Evolutionary conservation across 2,888 invertebrate species (phyloP), one percentile per base, ranked within the genome.

Genomic region (Parnassius smintheus): DNA sequence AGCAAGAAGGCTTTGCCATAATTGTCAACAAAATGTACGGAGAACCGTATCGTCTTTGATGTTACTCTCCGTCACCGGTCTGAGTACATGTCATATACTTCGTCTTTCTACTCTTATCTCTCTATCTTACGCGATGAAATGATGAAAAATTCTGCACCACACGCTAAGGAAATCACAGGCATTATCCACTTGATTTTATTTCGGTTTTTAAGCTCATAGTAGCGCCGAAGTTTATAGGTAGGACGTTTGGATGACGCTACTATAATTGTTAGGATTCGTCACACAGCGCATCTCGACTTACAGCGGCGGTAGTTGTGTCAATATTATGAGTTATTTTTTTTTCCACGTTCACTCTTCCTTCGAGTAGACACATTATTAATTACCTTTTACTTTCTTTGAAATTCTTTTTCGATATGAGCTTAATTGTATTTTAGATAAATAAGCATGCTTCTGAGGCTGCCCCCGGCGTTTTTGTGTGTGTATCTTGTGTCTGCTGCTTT

Each of bases 401-500:
- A 56, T 46, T 7, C 8, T 46, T 45, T 18, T 51, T 9, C 25
- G 25, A 48, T 46, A 10, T 54, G 12, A 11, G 35, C 2, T 18
- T 13, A 25, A 50, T 22, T 13, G 11, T 62, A 54, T 63, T 59
- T 0, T 48, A 63, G 63, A 59, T 56, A 59, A 56, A 61, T 55
- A 61, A 61, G 55, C 22, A 63, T 63, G 63, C 25, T 59, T 45
- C 50, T 53, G 56, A 56, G 56, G 51, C 42, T 59, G 46, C 48
- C 59, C 22, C 11, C 51, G 44, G 42, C 55, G 45, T 65, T 74
- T 56, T 53, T 75, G 45, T 67, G 74, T 12, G 35, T 73, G 13
- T 65, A 67, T 2, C 48, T 72, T n/a, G 69, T 66, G 4, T 62
- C 69, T 2, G 64, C 67, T 1, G 67, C 66, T 7, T 49, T 68